Evolutionary conservation across 2,797 vertebrate species (phyloP), one percentile per base, ranked within the genome.

Genomic region (Falco rusticolus): DNA sequence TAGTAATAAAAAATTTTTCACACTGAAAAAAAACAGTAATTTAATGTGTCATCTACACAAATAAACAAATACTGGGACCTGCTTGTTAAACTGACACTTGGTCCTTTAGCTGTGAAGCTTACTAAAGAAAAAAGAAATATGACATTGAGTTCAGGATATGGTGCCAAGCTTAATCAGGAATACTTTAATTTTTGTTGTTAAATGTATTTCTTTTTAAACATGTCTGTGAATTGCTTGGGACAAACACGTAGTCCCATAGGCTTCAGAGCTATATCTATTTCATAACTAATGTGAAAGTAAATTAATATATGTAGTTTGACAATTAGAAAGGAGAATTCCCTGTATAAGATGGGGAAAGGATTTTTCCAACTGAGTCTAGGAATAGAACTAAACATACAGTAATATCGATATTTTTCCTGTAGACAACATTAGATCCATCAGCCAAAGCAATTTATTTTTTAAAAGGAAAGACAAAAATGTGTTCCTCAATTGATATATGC

Each of bases 1-100:
- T 78, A 97, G 43, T 82, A 96, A 90, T 94, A 89, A 97, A 97
- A 87, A 37, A 85, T 37, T 76, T 96, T 96, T 97, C 93, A 91
- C 72, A 89, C 25, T 76, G 66, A 47, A 95, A 87, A 95, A 85
- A 95, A 96, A 63, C 51, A 92, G 39, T 41, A 84, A 82, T 94
- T 95, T 76, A 47, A 72, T 21, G 5, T 48, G 3, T 63, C 47
- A 84, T 92, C 39, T 69, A 59, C 13, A 90, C 51, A 97, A 95
- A 97, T 60, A 96, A 64, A 54, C 16, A 90, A 93, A 66, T 66
- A 51, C 9, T 59, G 64, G 15, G 51, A 64, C 20, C 15, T 80
- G 3, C 11, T 77, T 68, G 31, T 82, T 93, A 77, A 96, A 71
- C 25, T 91, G 71, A 87, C 63, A 89, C 80, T 91, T 87, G 45